phyloP scores from a whole-genome alignment of 2,113 vertebrate genomes.

The Phalacrocorax pelagicus region DNA sequence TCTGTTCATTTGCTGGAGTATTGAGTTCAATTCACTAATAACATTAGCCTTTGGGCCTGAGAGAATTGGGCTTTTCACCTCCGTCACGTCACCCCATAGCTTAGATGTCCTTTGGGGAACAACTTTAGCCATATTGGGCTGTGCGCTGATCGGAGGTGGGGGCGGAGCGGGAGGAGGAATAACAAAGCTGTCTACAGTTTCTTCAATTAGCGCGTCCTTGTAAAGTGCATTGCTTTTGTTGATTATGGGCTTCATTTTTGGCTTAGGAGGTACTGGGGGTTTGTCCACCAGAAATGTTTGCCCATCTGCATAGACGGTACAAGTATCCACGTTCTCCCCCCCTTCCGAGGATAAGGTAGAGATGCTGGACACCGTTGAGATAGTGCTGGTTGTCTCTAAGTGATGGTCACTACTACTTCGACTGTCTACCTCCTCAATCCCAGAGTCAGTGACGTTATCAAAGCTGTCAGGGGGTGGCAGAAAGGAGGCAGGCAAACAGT shows the following conservation, averaged over 20 bases:
- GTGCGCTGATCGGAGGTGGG: conserved; percentile 77
- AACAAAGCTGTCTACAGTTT: conserved; percentile 85
- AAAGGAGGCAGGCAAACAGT: conserved; percentile 86
- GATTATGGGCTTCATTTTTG: conserved; percentile 93
- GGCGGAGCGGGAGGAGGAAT: conserved; percentile 85
- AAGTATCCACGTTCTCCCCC: conserved; percentile 89
- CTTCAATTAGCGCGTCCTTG: conserved; percentile 88
- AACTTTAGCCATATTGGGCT: conserved; percentile 78
- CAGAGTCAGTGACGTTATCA: conserved; percentile 88
- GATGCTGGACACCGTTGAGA: conserved; percentile 94
- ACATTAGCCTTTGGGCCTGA: conserved; percentile 93
- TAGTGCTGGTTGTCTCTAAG: conserved; percentile 96
- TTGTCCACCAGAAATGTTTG: conserved; percentile 91
- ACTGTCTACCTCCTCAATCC: conserved; percentile 94
- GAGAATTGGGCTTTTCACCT: conserved; percentile 87
- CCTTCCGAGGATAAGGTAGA: conserved; percentile 97
- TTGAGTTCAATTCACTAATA: conserved; percentile 95
- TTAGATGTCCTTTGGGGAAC: conserved; percentile 91
- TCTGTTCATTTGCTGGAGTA: conserved; percentile 95
- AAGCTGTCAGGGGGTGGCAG: conserved; percentile 86
- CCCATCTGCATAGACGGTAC: conserved; percentile 91
- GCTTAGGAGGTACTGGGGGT: conserved; percentile 95
- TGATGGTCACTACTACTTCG: conserved; percentile 92
- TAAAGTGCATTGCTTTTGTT: conserved; percentile 91
- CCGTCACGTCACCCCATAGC: conserved; percentile 88